Percentiles rank a stretch among this genome's conserved stretches.
Evolutionary conservation across 2,113 vertebrate genomes (phyloP).

Genomic region (Corythoichthys intestinalis): DNA sequence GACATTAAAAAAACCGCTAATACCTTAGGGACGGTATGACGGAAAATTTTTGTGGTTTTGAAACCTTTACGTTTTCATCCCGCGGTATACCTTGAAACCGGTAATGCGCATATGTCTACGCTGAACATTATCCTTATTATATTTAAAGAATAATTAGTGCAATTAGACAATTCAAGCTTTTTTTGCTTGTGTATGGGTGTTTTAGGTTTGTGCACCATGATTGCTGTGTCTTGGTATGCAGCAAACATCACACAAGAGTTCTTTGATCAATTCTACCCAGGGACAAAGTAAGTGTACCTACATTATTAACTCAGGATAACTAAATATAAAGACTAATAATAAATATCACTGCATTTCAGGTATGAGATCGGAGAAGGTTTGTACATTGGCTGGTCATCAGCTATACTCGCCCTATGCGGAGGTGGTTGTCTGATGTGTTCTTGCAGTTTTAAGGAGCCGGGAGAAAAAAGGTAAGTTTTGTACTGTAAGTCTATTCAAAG

Average conservation of each 20-base stretch:
- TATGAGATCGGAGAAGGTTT: slow-evolving; percentile 73
- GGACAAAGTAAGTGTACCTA: slow-evolving; percentile 79
- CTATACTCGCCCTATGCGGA: slow-evolving; percentile 59
- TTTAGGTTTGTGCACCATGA: slow-evolving; percentile 79
- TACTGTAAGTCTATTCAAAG: neutral
- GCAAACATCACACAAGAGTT: slow-evolving; percentile 81
- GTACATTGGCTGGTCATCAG: slow-evolving; percentile 76
- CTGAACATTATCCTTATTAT: no score
- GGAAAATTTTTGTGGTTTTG: no score
- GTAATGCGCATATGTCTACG: no score
- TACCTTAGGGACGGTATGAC: no score
- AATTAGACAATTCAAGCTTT: neutral
- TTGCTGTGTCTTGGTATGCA: slow-evolving; percentile 84
- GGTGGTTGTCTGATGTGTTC: slow-evolving; percentile 61
- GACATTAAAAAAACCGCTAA: no score
- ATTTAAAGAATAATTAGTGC: no score
- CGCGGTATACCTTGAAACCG: no score
- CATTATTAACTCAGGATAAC: neutral
- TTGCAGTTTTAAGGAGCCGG: slow-evolving; percentile 30
- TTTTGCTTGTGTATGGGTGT: slow-evolving; percentile 4
- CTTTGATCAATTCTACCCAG: slow-evolving; percentile 77
- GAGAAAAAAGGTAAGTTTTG: slow-evolving; percentile 49
- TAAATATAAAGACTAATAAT: neutral
- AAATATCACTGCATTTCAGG: slow-evolving; percentile 41
- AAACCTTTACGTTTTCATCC: no score